These are phyloP conservation scores for Schizopygopsis malacanthus DNA, from an alignment of 2,797 vertebrate species.

Conservation along the genomic window DNA sequence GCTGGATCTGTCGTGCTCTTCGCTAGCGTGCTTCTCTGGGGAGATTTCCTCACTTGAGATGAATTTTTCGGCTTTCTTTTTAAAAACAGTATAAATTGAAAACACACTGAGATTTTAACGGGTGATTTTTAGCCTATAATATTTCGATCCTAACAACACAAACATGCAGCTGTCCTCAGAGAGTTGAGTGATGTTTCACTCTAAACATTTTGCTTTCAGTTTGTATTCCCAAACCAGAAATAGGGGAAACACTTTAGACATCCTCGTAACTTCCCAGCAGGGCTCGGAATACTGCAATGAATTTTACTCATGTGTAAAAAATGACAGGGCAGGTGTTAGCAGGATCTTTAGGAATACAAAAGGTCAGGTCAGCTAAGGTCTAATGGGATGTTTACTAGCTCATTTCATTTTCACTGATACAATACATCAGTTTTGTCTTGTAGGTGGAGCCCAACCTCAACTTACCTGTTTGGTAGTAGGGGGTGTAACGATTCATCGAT, in stretches of 20 bases:
- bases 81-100: slow-evolving; percentile 70
- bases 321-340: slow-evolving; percentile 3
- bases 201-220: slow-evolving; percentile 63
- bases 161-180: slow-evolving; percentile 58
- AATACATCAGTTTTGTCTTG: background rate
- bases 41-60: slow-evolving; percentile 64
- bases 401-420: background rate
- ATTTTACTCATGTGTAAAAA: slow-evolving; percentile 51
- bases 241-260: slow-evolving; percentile 7
- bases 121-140: slow-evolving; percentile 59
- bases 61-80: slow-evolving; percentile 67
- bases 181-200: slow-evolving; percentile 60
- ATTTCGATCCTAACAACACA: slow-evolving; percentile 63
- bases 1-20: slow-evolving; percentile 54
- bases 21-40: slow-evolving; percentile 48
- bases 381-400: background rate
- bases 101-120: slow-evolving; percentile 64
- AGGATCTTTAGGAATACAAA: background rate
- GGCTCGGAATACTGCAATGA: slow-evolving; percentile 1
- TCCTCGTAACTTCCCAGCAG: slow-evolving; percentile 48
- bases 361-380: slow-evolving; percentile 12
- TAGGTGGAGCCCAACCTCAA: background rate
- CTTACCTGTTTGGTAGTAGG: background rate
- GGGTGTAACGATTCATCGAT: no score
- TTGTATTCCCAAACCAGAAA: slow-evolving; percentile 53